Evolutionary conservation across 2,797 vertebrate species (phyloP).

Genomic region (Ceryle rudis): DNA sequence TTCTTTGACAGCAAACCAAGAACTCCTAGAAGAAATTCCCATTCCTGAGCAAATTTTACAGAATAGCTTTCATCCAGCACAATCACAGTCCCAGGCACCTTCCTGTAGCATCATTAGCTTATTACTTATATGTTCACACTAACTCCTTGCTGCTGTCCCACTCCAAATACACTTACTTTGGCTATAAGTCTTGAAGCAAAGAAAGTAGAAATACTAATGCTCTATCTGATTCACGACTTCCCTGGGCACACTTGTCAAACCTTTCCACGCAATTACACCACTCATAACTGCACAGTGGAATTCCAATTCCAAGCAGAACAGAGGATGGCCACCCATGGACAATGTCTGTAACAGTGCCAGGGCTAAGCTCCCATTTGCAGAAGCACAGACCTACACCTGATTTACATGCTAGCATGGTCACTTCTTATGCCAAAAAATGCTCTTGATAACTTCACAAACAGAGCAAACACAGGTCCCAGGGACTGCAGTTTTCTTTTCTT

Average conservation of each 20-base stretch:
- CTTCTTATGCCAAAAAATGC: background rate
- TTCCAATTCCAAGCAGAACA: background rate
- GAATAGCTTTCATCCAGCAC: background rate
- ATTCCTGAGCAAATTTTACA: background rate
- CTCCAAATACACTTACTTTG: background rate
- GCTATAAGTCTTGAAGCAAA: background rate
- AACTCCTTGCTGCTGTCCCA: background rate
- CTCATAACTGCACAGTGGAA: background rate
- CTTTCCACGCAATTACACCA: background rate
- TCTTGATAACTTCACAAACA: background rate
- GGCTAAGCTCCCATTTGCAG: background rate
- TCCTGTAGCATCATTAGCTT: background rate
- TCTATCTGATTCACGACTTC: background rate
- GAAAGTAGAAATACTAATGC: background rate
- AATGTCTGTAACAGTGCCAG: background rate
- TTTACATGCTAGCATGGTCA: background rate
- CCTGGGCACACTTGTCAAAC: background rate
- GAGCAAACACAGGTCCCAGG: background rate
- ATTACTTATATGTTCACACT: fast-evolving
- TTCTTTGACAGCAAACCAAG: background rate
- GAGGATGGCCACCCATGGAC: fast-evolving
- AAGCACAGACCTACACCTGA: background rate
- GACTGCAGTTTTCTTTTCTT: background rate
- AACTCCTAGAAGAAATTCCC: background rate
- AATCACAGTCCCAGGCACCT: background rate